Evolutionary conservation across 1,140 invertebrate genomes (phyloP).

Genomic region (Panulirus ornatus): DNA sequence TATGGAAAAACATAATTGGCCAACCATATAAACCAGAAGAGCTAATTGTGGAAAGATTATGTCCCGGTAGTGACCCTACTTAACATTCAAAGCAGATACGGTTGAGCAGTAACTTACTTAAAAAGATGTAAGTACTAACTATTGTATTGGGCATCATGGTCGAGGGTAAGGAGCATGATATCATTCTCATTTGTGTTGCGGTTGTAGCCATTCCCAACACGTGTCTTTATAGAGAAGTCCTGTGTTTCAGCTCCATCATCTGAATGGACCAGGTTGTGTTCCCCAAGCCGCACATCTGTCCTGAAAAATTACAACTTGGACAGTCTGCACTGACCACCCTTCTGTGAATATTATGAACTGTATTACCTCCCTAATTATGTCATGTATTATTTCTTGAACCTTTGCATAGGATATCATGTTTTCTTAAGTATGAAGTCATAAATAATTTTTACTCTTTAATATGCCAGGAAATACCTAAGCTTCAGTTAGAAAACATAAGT

Average conservation of each 20-base stretch:
- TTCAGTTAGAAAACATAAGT: too few relatives aligned
- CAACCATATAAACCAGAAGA: too few relatives aligned
- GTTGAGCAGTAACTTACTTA: background rate
- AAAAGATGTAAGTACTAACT: background rate
- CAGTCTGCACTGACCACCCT: too few relatives aligned
- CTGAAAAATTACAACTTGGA: conserved; percentile 21
- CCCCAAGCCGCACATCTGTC: conserved; percentile 28
- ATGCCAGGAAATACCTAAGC: too few relatives aligned
- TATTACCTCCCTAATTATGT: too few relatives aligned
- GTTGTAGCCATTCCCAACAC: conserved; percentile 3
- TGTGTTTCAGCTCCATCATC: background rate
- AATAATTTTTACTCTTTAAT: too few relatives aligned
- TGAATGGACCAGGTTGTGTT: background rate
- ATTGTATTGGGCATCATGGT: background rate
- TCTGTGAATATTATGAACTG: too few relatives aligned
- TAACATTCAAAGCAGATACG: background rate
- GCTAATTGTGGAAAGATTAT: background rate
- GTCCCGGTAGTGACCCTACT: background rate
- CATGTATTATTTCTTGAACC: too few relatives aligned
- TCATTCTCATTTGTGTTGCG: conserved; percentile 17
- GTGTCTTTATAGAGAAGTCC: conserved; percentile 30
- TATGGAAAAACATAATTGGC: too few relatives aligned
- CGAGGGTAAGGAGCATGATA: conserved; percentile 29
- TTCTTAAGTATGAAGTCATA: too few relatives aligned
- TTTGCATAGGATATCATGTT: too few relatives aligned